Percentiles rank a stretch among this genome's conserved stretches.
These are phyloP conservation scores for Congeria kusceri DNA, from an alignment of 2,888 invertebrate species.

Conservation along the genomic window DNA sequence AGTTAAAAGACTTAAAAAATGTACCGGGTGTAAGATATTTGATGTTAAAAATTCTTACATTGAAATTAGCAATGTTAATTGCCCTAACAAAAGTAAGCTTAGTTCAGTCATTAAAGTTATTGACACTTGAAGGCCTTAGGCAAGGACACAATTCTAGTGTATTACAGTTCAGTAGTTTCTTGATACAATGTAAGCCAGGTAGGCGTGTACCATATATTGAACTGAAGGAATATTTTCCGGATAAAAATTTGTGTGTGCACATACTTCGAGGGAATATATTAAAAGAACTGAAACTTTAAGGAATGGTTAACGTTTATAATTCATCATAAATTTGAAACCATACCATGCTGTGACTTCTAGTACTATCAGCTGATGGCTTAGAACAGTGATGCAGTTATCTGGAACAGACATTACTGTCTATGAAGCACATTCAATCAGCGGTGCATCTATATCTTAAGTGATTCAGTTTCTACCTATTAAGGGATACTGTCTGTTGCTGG, in stretches of 20 bases:
- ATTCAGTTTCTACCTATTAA: too few species aligned
- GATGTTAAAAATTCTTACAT: conserved; percentile 26
- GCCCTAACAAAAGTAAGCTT: conserved; percentile 32
- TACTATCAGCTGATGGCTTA: too few species aligned
- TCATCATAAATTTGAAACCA: conserved; percentile 35
- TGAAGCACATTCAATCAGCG: too few species aligned
- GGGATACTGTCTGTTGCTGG: background rate
- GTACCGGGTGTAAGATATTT: background rate
- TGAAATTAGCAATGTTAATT: conserved; percentile 41
- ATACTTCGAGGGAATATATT: conserved; percentile 46
- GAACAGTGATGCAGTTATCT: too few species aligned
- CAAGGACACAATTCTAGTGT: conserved; percentile 21
- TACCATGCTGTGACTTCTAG: too few species aligned
- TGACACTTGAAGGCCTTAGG: conserved; percentile 14
- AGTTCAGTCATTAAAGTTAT: background rate
- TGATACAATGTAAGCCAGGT: conserved; percentile 34
- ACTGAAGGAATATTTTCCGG: conserved; percentile 38
- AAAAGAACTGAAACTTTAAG: conserved; percentile 33
- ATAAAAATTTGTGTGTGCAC: conserved; percentile 48
- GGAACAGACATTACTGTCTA: too few species aligned
- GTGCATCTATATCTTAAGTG: too few species aligned
- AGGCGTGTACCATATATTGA: conserved; percentile 25
- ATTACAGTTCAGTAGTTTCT: conserved; percentile 19
- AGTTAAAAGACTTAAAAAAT: conserved; percentile 12
- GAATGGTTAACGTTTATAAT: conserved; percentile 13